Conservation (phyloP, 2,113 vertebrate species). For the Collichthys lucidus region DNA sequence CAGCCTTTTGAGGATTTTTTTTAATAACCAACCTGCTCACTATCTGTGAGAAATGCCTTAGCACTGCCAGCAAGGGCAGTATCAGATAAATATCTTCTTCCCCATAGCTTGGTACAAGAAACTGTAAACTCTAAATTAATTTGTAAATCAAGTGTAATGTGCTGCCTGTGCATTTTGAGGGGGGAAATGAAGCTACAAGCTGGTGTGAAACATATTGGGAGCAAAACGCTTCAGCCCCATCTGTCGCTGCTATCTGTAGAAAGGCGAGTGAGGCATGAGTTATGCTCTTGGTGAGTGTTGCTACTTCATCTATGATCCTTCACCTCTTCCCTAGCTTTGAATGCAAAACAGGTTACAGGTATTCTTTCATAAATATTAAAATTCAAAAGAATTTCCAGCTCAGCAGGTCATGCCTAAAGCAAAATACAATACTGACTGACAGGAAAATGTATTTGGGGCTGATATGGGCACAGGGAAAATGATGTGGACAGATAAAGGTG, state of each 20-base stretch:
- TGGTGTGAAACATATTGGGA: slow-evolving; percentile 71
- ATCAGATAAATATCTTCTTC: slow-evolving; percentile 66
- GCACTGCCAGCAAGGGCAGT: slow-evolving; percentile 53
- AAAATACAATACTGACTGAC: slow-evolving; percentile 63
- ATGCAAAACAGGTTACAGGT: slow-evolving; percentile 66
- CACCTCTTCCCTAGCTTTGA: slow-evolving; percentile 45
- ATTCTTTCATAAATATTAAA: slow-evolving; percentile 58
- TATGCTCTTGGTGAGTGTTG: slow-evolving; percentile 57
- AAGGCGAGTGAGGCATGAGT: slow-evolving; percentile 49
- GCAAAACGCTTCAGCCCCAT: slow-evolving; percentile 67
- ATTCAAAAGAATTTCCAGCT: slow-evolving; percentile 54
- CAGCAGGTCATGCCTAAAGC: slow-evolving; percentile 49
- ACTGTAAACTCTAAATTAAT: slow-evolving; percentile 71
- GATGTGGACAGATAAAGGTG: slow-evolving; percentile 72
- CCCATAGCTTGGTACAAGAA: slow-evolving; percentile 47
- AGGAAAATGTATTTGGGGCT: slow-evolving; percentile 63
- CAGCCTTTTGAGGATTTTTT: slow-evolving; percentile 56
- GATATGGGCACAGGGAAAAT: slow-evolving; percentile 58
- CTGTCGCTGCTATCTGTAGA: slow-evolving; percentile 60
- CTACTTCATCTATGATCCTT: slow-evolving; percentile 67
- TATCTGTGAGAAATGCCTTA: slow-evolving; percentile 65
- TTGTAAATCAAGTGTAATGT: slow-evolving; percentile 76
- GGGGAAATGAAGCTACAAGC: slow-evolving; percentile 58
- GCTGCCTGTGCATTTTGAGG: slow-evolving; percentile 72
- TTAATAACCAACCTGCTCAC: slow-evolving; percentile 70